phyloP scores from a whole-genome alignment of 2,113 vertebrate genomes.

The Peromyscus californicus region DNA sequence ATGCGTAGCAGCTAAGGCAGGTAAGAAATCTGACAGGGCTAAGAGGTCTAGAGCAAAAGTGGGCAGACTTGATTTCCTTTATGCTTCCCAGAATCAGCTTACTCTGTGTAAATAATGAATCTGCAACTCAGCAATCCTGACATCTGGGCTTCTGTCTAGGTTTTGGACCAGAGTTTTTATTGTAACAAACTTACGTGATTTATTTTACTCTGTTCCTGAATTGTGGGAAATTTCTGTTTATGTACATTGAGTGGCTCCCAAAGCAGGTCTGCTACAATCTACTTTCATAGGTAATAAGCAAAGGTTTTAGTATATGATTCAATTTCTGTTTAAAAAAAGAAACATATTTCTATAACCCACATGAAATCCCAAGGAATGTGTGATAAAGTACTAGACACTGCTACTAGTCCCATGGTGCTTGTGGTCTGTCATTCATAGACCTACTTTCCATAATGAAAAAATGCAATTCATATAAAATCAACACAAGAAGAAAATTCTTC shows the following conservation, averaged over 20 bases:
- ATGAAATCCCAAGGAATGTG: background rate
- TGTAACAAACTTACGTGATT: background rate
- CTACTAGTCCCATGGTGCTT: background rate
- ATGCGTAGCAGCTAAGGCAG: background rate
- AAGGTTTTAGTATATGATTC: background rate
- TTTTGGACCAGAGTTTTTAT: background rate
- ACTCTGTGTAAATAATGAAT: background rate
- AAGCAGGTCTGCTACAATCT: background rate
- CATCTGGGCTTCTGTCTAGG: background rate
- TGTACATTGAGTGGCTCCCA: background rate
- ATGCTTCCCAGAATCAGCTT: background rate
- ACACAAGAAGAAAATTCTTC: background rate
- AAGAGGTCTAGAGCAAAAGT: background rate
- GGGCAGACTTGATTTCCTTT: background rate
- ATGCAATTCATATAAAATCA: background rate
- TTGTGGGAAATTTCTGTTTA: background rate
- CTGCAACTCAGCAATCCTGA: background rate
- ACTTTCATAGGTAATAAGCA: slow-evolving; percentile 6
- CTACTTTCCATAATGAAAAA: background rate
- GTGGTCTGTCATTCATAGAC: background rate
- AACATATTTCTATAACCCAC: background rate
- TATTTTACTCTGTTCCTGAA: slow-evolving; percentile 3
- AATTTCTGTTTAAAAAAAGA: background rate
- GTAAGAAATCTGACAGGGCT: background rate
- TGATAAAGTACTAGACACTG: background rate